A percentile compares a stretch with the other conserved stretches of the same genome.
Conservation (phyloP, 1,140 invertebrate genomes). For the Nilaparvata lugens region DNA sequence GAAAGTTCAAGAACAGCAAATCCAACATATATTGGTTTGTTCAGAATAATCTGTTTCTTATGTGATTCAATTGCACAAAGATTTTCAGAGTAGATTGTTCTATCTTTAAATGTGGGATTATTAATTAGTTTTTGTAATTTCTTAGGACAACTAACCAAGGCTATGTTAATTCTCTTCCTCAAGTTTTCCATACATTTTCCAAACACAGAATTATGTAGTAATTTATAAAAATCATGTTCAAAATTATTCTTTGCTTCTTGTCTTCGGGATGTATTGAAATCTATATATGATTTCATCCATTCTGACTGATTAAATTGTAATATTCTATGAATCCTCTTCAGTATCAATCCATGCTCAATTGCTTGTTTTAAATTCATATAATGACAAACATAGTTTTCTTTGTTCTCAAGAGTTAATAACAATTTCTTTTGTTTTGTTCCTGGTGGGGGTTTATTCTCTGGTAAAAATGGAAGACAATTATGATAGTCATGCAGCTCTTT, state of each 20-base stretch:
- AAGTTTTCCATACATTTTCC: too few relatives aligned
- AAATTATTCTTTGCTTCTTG: constrained; percentile 28
- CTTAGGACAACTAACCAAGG: too few relatives aligned
- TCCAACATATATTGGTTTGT: too few relatives aligned
- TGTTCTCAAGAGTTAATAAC: constrained; percentile 3
- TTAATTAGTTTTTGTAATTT: too few relatives aligned
- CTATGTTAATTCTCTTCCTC: too few relatives aligned
- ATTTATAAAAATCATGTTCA: constrained; percentile 33
- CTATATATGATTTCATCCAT: constrained; percentile 32
- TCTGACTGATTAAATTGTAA: constrained; percentile 29
- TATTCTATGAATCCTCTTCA: constrained; percentile 31
- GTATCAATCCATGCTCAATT: constrained; percentile 26
- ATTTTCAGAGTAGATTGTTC: too few relatives aligned
- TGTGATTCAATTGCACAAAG: too few relatives aligned
- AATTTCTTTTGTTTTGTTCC: constrained; percentile 11
- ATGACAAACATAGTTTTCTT: too few relatives aligned
- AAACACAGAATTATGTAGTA: constrained; percentile 35
- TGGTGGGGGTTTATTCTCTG: too few relatives aligned
- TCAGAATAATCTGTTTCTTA: too few relatives aligned
- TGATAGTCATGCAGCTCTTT: constrained; percentile 43
- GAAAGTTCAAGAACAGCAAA: too few relatives aligned
- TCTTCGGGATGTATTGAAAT: constrained; percentile 28
- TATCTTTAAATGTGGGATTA: too few relatives aligned
- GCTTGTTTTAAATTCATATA: constrained; percentile 20
- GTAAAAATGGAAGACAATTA: constrained; percentile 41